Base-by-base conservation (phyloP, 2,888 invertebrate species). In the Diploptera punctata region DNA sequence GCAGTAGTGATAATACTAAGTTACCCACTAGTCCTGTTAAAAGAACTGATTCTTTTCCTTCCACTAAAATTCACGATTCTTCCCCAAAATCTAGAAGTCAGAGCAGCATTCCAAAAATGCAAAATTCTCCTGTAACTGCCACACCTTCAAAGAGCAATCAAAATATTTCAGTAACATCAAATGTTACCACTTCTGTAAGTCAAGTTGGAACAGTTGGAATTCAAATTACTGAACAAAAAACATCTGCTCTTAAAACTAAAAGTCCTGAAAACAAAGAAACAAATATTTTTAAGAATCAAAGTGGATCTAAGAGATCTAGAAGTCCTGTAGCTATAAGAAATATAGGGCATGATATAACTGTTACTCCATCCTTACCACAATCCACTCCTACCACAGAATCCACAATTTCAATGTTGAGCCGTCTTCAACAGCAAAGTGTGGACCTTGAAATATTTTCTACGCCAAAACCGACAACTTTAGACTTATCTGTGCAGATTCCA, bases 311-410 rank as follows among this genome's bases (percentile, higher is more conserved):
- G n/a, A n/a, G 57, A 9, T 57, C 29, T 24, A 57, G 57, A 29
- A 57, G 57, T n/a, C 57, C 57, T n/a, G 29, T 4, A 10, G 3
- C 10, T n/a, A n/a, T n/a, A n/a, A 43, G 61, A 31, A 69, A 61
- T 9, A 60, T 72, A 21, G 72, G 72, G 18, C 68, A 67, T 49
- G 68, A 72, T 18, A 68, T 72, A 33, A 72, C 68, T 19, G 61
- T 72, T 29, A 52, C 68, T 16, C 62, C 68, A 1, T 52, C 72
- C 3, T 19, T 52, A n/a, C 31, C 70, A 33, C 65, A 65, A 16
- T 24, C 65, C n/a, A 62, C 60, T 26, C 18, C 24, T 7, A 21
- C 70, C 2, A 49, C 38, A 38, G 21, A 33, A 44, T 24, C 67
- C n/a, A 31, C 47, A n/a, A 52, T 26, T 29, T 52, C 65, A n/a